These are phyloP conservation scores for Aproaerema taeniolella DNA, from an alignment of 2,888 invertebrate species.

Conservation along the genomic window DNA sequence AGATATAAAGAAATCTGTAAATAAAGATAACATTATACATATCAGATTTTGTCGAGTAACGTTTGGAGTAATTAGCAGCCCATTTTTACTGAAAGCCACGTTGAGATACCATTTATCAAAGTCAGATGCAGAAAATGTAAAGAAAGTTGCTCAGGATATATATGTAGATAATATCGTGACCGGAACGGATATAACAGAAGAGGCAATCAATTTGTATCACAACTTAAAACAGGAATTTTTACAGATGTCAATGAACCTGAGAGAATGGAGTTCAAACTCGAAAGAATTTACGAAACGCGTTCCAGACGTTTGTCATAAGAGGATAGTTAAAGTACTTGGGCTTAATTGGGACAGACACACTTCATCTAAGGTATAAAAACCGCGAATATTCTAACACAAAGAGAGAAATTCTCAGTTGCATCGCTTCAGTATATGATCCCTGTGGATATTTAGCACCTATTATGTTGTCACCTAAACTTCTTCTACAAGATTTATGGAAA, in stretches of 20 bases:
- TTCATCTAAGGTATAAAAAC: not conserved
- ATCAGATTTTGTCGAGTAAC: conserved; percentile 13
- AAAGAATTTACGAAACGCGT: not conserved
- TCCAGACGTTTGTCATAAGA: not conserved
- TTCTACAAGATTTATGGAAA: not conserved
- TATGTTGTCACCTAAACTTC: not conserved
- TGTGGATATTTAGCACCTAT: not conserved
- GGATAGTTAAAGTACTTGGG: not conserved
- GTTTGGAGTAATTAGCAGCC: conserved; percentile 13
- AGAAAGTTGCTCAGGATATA: conserved; percentile 1
- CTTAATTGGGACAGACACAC: not conserved
- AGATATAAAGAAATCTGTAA: not conserved
- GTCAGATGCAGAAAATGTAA: not conserved
- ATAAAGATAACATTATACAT: conserved; percentile 6
- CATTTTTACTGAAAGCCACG: conserved; percentile 15
- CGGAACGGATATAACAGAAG: not conserved
- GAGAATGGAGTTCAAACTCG: not conserved
- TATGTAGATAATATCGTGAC: conserved; percentile 8
- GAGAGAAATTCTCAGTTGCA: not conserved
- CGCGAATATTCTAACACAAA: not conserved
- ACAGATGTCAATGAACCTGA: not conserved
- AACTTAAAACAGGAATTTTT: not conserved
- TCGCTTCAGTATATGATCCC: not conserved
- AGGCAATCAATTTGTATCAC: not conserved
- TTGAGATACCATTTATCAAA: conserved; percentile 11